Evolutionary conservation across 2,888 invertebrate species (phyloP).

Genomic region (Heteromyza rotundicornis): DNA sequence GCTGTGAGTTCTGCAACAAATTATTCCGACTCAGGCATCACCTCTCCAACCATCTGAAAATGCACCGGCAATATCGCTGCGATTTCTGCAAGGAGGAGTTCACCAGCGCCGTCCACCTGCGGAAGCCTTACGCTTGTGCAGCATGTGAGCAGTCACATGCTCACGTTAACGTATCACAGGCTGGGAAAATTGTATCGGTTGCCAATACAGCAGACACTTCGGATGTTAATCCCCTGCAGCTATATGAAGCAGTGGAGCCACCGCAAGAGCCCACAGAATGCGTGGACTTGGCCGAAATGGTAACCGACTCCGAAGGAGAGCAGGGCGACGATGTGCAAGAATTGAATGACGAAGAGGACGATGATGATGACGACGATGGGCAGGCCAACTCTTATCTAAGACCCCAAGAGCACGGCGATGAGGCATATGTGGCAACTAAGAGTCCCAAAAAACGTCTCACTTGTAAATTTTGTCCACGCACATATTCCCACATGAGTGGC

Average conservation of each 20-base stretch:
- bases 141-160: conserved; percentile 35
- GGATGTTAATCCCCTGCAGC: conserved; percentile 30
- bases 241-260: conserved; percentile 28
- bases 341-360: conserved; percentile 24
- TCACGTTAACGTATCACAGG: conserved; percentile 1
- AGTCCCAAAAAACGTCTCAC: conserved; percentile 27
- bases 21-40: conserved; percentile 46
- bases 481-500: conserved; percentile 35
- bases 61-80: conserved; percentile 45
- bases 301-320: conserved; percentile 24
- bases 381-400: conserved; percentile 4
- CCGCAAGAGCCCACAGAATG: conserved; percentile 25
- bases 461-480: conserved; percentile 33
- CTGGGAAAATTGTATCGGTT: too few species aligned
- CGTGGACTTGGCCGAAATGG: conserved; percentile 33
- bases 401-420: background rate
- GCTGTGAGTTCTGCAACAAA: conserved; percentile 45
- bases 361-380: conserved; percentile 26
- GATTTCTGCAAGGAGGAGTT: conserved; percentile 43
- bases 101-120: conserved; percentile 42
- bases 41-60: conserved; percentile 45
- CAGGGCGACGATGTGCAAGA: conserved; percentile 18
- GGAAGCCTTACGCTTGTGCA: conserved; percentile 43
- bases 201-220: conserved; percentile 31
- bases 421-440: background rate